These are phyloP conservation scores for Dasypogon diadema DNA, from an alignment of 2,888 invertebrate species.

Conservation along the genomic window DNA sequence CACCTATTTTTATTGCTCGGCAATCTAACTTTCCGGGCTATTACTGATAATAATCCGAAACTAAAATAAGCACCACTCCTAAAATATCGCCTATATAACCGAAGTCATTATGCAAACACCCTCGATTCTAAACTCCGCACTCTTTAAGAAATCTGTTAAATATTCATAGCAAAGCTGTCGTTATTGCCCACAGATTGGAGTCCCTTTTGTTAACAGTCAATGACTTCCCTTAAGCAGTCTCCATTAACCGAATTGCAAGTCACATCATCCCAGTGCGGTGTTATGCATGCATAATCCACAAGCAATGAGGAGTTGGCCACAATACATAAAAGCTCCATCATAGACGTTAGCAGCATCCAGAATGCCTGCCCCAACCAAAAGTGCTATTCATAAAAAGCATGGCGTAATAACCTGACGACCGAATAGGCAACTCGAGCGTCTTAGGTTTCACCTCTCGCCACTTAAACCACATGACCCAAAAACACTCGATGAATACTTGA, in stretches of 20 bases:
- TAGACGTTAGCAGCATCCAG: not conserved
- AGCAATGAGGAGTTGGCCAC: not conserved
- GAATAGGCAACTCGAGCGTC: constrained; percentile 13
- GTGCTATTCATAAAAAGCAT: not conserved
- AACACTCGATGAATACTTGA: constrained; percentile 27
- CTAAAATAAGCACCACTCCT: no score
- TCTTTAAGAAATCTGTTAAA: no score
- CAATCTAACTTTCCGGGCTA: no score
- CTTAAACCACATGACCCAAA: constrained; percentile 33
- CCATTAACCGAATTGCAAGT: constrained; percentile 20
- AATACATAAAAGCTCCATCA: not conserved
- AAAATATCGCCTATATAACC: no score
- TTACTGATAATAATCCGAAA: no score
- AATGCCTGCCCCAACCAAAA: not conserved
- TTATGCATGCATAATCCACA: not conserved
- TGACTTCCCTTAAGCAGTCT: not conserved
- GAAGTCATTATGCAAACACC: no score
- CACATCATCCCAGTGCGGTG: not conserved
- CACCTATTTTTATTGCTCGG: no score
- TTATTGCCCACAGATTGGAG: not conserved
- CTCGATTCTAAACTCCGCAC: no score
- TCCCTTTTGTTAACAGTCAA: not conserved
- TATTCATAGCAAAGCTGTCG: no score
- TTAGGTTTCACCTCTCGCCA: constrained; percentile 7
- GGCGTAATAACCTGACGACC: not conserved